phyloP scores from a whole-genome alignment of 2,888 invertebrate genomes.

The Chrysotoxum bicinctum region DNA sequence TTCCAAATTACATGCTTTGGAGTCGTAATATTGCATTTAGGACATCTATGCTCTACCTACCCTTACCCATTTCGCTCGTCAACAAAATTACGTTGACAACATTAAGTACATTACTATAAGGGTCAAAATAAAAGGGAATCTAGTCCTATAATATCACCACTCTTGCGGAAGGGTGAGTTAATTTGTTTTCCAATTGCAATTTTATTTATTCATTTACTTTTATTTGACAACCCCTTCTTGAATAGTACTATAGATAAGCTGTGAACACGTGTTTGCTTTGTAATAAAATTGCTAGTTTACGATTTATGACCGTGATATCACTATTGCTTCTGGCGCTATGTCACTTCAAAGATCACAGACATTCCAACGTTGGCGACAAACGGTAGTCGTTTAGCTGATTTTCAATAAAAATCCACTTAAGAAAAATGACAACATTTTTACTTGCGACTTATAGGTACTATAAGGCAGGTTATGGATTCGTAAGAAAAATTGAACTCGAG shows the following conservation, averaged over 20 bases:
- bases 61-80: not conserved
- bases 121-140: constrained; percentile 24
- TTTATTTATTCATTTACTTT: constrained; percentile 50
- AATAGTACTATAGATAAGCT: constrained; percentile 73
- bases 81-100: constrained; percentile 55
- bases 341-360: constrained; percentile 69
- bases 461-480: too few relatives aligned
- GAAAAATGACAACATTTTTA: constrained; percentile 63
- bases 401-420: constrained; percentile 69
- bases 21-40: constrained; percentile 46
- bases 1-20: constrained; percentile 51
- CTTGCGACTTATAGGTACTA: too few relatives aligned
- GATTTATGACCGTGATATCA: constrained; percentile 57
- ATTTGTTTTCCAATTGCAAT: constrained; percentile 63
- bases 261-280: constrained; percentile 81
- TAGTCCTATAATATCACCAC: constrained; percentile 47
- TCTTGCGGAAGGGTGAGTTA: constrained; percentile 65
- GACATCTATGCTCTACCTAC: not conserved
- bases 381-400: constrained; percentile 1
- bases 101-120: constrained; percentile 28
- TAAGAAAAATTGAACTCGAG: too few relatives aligned
- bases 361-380: constrained; percentile 44
- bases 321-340: constrained; percentile 32
- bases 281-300: constrained; percentile 77
- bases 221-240: constrained; percentile 42